Conservation (phyloP, 2,113 vertebrate species). For the Fukomys damarensis region DNA sequence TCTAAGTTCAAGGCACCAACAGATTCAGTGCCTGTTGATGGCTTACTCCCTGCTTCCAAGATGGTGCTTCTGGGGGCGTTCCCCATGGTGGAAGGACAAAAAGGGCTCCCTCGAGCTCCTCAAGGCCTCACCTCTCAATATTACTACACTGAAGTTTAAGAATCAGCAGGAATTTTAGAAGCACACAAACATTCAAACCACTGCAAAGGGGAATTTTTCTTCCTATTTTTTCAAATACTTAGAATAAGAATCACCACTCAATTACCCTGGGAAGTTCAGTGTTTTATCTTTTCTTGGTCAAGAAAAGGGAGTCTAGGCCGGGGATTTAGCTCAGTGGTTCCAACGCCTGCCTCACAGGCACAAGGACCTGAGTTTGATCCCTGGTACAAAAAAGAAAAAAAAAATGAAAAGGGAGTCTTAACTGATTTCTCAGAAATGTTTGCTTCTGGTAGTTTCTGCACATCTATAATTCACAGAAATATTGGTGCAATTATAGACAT, state of each 20-base stretch:
- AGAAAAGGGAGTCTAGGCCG: background rate
- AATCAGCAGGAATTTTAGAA: background rate
- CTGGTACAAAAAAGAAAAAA: too few species aligned
- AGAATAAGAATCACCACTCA: background rate
- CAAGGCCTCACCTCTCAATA: background rate
- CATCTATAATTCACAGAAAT: background rate
- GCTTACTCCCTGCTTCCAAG: background rate
- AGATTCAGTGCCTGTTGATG: background rate
- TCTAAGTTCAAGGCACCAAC: background rate
- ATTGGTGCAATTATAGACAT: background rate
- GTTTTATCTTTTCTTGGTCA: constrained; percentile 17
- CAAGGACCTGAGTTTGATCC: too few species aligned
- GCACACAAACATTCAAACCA: background rate
- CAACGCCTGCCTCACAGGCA: too few species aligned
- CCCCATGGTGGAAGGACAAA: background rate
- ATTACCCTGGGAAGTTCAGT: background rate
- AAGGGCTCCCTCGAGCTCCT: background rate
- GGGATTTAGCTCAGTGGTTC: too few species aligned
- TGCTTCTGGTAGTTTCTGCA: background rate
- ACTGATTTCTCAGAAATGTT: background rate
- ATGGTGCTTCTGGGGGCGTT: too few species aligned
- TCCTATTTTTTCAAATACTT: background rate
- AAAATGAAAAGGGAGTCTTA: background rate
- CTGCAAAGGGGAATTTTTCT: background rate
- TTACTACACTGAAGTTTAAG: background rate